phyloP scores from a whole-genome alignment of 1,140 invertebrate genomes.

The Cyclargus thomasi region DNA sequence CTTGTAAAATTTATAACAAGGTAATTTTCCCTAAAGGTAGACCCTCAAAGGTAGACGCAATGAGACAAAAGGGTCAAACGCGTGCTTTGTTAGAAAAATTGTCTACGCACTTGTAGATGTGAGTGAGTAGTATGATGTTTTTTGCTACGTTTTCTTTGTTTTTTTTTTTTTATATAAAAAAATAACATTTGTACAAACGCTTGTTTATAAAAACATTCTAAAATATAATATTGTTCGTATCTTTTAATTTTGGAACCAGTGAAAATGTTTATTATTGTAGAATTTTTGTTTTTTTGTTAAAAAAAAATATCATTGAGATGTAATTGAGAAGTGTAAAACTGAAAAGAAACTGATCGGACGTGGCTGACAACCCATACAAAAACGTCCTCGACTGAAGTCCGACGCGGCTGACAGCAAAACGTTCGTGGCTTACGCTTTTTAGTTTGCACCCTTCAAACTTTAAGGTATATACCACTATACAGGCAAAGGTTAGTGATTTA shows the following conservation, averaged over 20 bases:
- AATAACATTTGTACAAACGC: neutral
- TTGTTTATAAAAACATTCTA: too few species aligned
- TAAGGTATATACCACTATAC: too few species aligned
- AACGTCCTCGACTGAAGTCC: too few species aligned
- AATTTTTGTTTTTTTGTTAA: neutral
- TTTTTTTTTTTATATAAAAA: neutral
- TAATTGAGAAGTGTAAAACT: neutral
- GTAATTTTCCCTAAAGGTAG: slow-evolving; percentile 14
- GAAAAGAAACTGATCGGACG: too few species aligned
- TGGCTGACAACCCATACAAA: too few species aligned
- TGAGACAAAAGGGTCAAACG: slow-evolving; percentile 19
- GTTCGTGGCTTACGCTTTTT: too few species aligned
- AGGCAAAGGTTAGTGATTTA: too few species aligned
- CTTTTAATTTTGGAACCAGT: too few species aligned
- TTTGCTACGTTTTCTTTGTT: neutral
- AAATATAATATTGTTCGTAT: too few species aligned
- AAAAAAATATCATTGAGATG: neutral
- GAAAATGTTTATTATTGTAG: too few species aligned
- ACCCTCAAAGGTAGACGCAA: slow-evolving; percentile 11
- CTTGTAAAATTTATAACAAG: slow-evolving; percentile 22
- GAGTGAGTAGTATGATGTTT: neutral
- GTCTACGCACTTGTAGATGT: neutral
- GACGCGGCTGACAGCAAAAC: too few species aligned
- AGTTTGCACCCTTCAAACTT: too few species aligned
- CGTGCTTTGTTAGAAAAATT: slow-evolving; percentile 16